These are phyloP conservation scores for Danio jaintianensis DNA, from an alignment of 2,797 vertebrate genomes.

Conservation along the genomic window DNA sequence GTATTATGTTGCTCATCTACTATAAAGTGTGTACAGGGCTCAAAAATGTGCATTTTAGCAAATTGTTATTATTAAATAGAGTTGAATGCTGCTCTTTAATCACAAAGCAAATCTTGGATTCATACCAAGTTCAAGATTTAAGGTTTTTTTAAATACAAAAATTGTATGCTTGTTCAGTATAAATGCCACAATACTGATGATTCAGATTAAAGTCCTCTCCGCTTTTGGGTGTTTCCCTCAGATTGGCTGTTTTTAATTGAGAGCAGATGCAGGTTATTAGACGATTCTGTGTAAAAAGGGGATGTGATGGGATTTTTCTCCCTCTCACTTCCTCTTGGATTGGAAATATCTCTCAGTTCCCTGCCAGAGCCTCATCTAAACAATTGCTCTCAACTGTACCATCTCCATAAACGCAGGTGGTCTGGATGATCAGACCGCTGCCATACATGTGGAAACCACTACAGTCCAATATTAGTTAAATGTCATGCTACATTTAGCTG, in stretches of 20 bases:
- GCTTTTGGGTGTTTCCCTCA: conserved; percentile 12
- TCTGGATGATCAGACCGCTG: conserved; percentile 65
- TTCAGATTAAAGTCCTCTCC: not conserved
- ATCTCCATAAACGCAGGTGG: conserved; percentile 69
- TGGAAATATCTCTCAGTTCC: conserved; percentile 60
- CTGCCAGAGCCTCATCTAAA: conserved; percentile 74
- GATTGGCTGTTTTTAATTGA: conserved; percentile 29
- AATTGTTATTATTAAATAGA: too few species aligned
- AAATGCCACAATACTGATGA: not conserved
- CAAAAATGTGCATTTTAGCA: not conserved
- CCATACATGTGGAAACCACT: conserved; percentile 65
- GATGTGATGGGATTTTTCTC: conserved; percentile 57
- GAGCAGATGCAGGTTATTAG: conserved; percentile 40
- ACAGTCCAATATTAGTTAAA: conserved; percentile 61
- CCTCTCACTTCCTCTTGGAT: conserved; percentile 53
- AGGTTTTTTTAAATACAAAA: not conserved
- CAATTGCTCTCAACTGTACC: conserved; percentile 68
- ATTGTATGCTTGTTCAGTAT: not conserved
- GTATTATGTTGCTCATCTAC: not conserved
- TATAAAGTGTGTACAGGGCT: not conserved
- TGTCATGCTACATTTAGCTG: conserved; percentile 56
- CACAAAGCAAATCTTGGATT: not conserved
- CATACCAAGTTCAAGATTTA: not conserved
- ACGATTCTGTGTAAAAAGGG: conserved; percentile 62
- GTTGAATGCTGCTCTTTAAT: too few species aligned